A percentile compares a stretch with the other conserved stretches of the same genome.
These are phyloP conservation scores for Blastomussa wellsi DNA, from an alignment of 92 coral and sea anemone genomes.

Conservation along the genomic window DNA sequence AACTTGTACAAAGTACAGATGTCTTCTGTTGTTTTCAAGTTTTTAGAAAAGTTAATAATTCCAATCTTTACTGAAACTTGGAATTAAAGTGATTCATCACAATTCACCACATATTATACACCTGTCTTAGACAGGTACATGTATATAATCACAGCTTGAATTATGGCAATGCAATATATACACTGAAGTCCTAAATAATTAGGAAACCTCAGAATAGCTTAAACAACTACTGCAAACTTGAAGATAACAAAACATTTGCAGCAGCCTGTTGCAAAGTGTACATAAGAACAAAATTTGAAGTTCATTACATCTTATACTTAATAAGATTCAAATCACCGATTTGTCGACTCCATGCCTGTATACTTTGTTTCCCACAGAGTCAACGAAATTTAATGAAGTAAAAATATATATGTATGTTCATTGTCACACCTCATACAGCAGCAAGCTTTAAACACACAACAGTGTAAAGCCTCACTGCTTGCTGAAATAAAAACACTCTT, in stretches of 20 bases:
- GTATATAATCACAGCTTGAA: background rate
- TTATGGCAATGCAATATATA: background rate
- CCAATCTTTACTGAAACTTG: background rate
- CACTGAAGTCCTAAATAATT: background rate
- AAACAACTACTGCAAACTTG: background rate
- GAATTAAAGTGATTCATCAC: background rate
- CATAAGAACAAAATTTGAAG: background rate
- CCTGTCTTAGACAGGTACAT: no score
- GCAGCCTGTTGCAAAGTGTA: no score
- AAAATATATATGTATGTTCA: no score
- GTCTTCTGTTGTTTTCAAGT: no score
- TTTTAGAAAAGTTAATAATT: background rate
- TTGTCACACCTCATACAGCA: no score
- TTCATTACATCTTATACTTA: background rate
- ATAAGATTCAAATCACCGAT: no score
- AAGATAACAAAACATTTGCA: background rate
- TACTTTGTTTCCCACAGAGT: background rate
- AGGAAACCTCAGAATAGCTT: background rate
- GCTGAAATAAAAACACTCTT: no score
- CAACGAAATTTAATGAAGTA: background rate
- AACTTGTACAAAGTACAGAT: no score
- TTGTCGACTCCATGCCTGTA: no score
- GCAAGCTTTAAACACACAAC: no score
- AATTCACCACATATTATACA: background rate
- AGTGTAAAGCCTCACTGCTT: no score